Conservation (phyloP, 2,888 invertebrate genomes). For the Pollenia griseotomentosa region DNA sequence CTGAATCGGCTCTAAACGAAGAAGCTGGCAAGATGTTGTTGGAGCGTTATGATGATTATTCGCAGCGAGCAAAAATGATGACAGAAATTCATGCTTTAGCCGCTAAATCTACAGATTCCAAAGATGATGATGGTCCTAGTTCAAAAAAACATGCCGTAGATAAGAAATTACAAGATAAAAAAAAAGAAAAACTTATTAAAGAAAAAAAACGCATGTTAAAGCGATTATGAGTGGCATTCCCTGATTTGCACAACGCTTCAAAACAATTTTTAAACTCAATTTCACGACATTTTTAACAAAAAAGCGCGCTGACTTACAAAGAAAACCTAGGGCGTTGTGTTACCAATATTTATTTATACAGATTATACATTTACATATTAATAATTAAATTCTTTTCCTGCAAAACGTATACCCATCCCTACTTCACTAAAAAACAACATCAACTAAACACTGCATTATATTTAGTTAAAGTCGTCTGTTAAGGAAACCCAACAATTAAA, state of each 20-base stretch:
- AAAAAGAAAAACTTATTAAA: constrained; percentile 88
- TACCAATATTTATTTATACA: constrained; percentile 53
- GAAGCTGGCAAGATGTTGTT: constrained; percentile 97
- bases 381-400: constrained; percentile 28
- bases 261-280: constrained; percentile 16
- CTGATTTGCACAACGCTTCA: constrained; percentile 3
- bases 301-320: constrained; percentile 68
- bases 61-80: constrained; percentile 94
- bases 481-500: not conserved
- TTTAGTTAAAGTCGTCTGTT: constrained; percentile 5
- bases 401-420: not conserved
- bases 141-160: constrained; percentile 94
- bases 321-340: constrained; percentile 67
- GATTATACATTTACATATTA: constrained; percentile 30
- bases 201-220: constrained; percentile 94
- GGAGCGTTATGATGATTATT: constrained; percentile 97
- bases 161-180: constrained; percentile 90
- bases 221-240: constrained; percentile 88
- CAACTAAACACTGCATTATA: constrained; percentile 5
- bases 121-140: constrained; percentile 88
- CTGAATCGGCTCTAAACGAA: constrained; percentile 98
- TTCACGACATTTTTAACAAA: constrained; percentile 35
- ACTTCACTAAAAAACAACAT: not conserved
- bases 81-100: constrained; percentile 94
- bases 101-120: constrained; percentile 84